Percentiles rank a stretch among this genome's conserved stretches.
phyloP scores from a whole-genome alignment of 2,113 vertebrate genomes.

The Oryzias celebensis region DNA sequence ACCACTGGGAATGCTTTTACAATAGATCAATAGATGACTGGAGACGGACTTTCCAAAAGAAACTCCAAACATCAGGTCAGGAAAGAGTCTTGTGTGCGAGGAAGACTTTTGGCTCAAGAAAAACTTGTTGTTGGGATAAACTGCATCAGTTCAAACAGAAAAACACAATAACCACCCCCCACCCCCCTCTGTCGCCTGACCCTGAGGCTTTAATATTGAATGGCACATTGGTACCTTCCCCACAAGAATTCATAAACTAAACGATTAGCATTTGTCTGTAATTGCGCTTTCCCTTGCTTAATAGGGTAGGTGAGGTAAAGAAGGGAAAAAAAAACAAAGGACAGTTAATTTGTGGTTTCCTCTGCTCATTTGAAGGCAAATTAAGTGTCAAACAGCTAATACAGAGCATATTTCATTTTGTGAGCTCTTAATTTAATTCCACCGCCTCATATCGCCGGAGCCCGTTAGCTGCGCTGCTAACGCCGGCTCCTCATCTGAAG shows the following conservation, averaged over 20 bases:
- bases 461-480: conserved; percentile 79
- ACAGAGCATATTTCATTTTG: conserved; percentile 99
- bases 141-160: background rate
- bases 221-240: conserved; percentile 71
- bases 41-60: no score
- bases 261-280: conserved; percentile 90
- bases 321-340: conserved; percentile 88
- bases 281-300: conserved; percentile 92
- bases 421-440: conserved; percentile 99
- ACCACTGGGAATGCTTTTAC: no score
- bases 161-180: conserved; percentile 23
- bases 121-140: conserved; percentile 8
- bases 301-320: conserved; percentile 84
- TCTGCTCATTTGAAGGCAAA: conserved; percentile 99
- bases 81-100: no score
- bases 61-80: no score
- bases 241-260: conserved; percentile 86
- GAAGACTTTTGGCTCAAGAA: background rate
- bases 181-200: conserved; percentile 25
- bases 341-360: conserved; percentile 99
- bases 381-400: conserved; percentile 99
- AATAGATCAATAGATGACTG: no score
- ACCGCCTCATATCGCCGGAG: conserved; percentile 84
- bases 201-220: conserved; percentile 72
- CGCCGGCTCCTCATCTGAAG: conserved; percentile 82